Conservation (phyloP, 2,113 vertebrate genomes). For the Synchiropus splendidus region DNA sequence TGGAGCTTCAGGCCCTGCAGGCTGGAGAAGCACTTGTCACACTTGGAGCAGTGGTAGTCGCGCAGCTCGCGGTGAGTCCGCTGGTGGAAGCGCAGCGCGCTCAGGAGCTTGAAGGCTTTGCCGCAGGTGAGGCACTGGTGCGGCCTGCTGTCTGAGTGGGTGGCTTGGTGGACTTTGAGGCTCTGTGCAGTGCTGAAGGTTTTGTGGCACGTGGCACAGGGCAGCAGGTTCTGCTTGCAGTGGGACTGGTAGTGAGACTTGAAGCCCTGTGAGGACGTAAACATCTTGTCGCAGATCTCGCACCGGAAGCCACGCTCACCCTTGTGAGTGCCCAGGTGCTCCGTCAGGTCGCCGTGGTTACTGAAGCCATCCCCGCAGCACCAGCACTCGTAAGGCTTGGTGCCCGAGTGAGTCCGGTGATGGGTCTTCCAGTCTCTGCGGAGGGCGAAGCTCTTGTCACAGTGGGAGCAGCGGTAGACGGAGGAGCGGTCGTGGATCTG, state of each 20-base stretch:
- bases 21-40: conserved; percentile 47
- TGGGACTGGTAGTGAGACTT: conserved; percentile 40
- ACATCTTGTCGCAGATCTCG: conserved; percentile 38
- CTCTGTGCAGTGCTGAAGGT: conserved; percentile 44
- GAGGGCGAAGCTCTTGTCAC: conserved; percentile 35
- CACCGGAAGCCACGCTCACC: conserved; percentile 44
- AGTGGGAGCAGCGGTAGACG: conserved; percentile 42
- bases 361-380: conserved; percentile 45
- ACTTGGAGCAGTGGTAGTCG: conserved; percentile 41
- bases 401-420: conserved; percentile 40
- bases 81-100: conserved; percentile 41
- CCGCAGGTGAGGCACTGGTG: conserved; percentile 36
- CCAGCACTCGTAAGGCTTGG: conserved; percentile 48
- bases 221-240: conserved; percentile 16
- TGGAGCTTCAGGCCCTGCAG: conserved; percentile 50
- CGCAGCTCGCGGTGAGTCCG: conserved; percentile 30
- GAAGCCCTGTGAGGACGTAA: conserved; percentile 48
- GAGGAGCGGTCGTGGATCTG: conserved; percentile 35
- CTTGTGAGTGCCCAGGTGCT: conserved; percentile 26
- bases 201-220: conserved; percentile 36
- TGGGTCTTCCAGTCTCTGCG: conserved; percentile 51
- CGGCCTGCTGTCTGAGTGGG: conserved; percentile 38
- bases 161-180: conserved; percentile 44
- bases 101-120: conserved; percentile 48
- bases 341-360: conserved; percentile 13